Evolutionary conservation across 1,140 invertebrate genomes (phyloP).

Genomic region (Anadara kagoshimensis): DNA sequence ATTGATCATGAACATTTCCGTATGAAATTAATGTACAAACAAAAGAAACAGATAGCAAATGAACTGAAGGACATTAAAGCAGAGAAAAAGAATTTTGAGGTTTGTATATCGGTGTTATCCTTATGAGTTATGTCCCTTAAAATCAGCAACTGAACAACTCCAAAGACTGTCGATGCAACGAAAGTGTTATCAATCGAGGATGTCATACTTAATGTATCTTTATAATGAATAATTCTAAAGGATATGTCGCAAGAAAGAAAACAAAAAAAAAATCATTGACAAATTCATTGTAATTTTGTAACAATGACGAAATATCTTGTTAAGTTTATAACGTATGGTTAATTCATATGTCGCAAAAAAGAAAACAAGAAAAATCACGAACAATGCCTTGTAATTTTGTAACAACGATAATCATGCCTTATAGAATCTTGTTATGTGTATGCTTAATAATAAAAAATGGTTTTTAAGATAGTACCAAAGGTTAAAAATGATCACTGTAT

Average conservation of each 20-base stretch:
- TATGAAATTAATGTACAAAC: slow-evolving; percentile 63
- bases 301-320: too few species aligned
- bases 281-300: too few species aligned
- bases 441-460: not conserved
- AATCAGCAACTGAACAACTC: not conserved
- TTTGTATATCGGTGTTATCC: too few species aligned
- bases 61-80: slow-evolving; percentile 29
- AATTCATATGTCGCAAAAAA: too few species aligned
- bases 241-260: not conserved
- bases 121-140: slow-evolving; percentile 40
- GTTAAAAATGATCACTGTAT: not conserved
- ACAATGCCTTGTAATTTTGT: too few species aligned
- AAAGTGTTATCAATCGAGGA: not conserved
- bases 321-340: too few species aligned
- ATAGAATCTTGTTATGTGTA: not conserved
- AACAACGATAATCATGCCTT: too few species aligned
- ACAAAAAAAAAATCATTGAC: not conserved
- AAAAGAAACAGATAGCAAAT: slow-evolving; percentile 59
- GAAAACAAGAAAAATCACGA: too few species aligned
- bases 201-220: not conserved
- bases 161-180: too few species aligned
- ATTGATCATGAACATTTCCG: slow-evolving; percentile 68
- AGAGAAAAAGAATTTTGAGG: slow-evolving; percentile 28
- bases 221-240: not conserved
- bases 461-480: not conserved